Base-by-base conservation (phyloP, 2,113 vertebrate species). In the Podarcis raffonei region DNA sequence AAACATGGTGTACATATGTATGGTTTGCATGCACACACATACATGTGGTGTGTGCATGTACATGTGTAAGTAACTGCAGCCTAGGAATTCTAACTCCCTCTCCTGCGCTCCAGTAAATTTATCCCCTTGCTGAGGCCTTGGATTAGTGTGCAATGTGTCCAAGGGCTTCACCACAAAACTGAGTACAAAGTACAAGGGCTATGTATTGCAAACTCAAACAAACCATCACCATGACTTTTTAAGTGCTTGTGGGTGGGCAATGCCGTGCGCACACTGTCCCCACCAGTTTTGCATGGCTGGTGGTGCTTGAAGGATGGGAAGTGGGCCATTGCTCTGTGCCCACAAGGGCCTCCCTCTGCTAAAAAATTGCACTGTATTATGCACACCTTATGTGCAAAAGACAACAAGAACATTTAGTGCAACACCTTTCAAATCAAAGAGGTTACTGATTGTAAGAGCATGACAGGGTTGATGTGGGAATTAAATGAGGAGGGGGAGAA, bases 21-120 rank as follows among this genome's bases (percentile, higher is more conserved):
- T 59, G 23, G 25, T 35, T 22, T 7, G 15, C 68, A 65, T 37
- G 35, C 27, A 42, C 20, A 71, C 30, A 53, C 48, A 53, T 12
- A 53, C 48, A 53, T 12, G 48, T 53, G 48, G 48, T 12, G 48
- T 53, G 48, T 53, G 71, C n/a, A 69, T 69, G 27, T 27, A 69
- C 30, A 12, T 27, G 30, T 62, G 22, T 74, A 20, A 0, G 32
- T 39, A 32, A 72, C 27, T 8, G 13, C 0, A 0, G 77, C 78
- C 30, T 62, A 37, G 83, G 27, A 82, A 85, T 37, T 35, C 32
- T n/a, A 83, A 32, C 39, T 76, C 74, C 48, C 23, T 15, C 35
- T 8, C 3, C 22, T 13, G 18, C n/a, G 6, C 9, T 3, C 25
- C 7, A 9, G 16, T 25, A n/a, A 22, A 37, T 74, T 37, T 11